Percentiles rank a stretch among this genome's conserved stretches.
Conservation (phyloP, 2,797 vertebrate species). For the Mormyrus hasselquistii region DNA sequence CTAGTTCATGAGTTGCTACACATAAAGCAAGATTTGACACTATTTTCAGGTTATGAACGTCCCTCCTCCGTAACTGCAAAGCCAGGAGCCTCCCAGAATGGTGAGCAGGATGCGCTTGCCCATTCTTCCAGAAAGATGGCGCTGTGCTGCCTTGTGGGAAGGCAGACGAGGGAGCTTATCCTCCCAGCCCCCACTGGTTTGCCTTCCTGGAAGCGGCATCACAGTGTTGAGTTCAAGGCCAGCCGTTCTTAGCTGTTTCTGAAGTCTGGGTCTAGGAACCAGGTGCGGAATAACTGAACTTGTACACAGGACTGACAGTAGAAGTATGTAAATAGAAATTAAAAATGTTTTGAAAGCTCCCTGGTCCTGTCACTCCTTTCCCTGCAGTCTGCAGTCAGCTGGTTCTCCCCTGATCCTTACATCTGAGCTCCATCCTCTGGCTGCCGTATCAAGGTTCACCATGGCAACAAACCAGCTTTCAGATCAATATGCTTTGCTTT, state of each 20-base stretch:
- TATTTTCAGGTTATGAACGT: not conserved
- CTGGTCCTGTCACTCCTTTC: not conserved
- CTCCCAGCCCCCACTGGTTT: not conserved
- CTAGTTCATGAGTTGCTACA: not conserved
- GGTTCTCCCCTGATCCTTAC: not conserved
- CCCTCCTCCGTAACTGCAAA: not conserved
- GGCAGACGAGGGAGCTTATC: not conserved
- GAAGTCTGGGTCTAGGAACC: not conserved
- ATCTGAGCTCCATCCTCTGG: not conserved
- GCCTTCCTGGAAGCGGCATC: not conserved
- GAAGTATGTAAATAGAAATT: constrained; percentile 3
- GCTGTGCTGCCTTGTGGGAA: not conserved
- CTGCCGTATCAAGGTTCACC: not conserved
- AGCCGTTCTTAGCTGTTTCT: not conserved
- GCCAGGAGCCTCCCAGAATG: not conserved
- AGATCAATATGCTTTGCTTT: not conserved
- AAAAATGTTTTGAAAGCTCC: not conserved
- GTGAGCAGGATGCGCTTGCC: not conserved
- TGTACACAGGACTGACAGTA: not conserved
- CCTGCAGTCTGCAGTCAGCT: not conserved
- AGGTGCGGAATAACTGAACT: not conserved
- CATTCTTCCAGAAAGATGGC: constrained; percentile 11
- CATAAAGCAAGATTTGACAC: not conserved
- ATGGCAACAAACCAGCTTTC: not conserved
- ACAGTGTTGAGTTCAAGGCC: constrained; percentile 10